These are phyloP conservation scores for Stegodyphus mimosarum DNA, from an alignment of 1,140 invertebrate species.

Conservation along the genomic window DNA sequence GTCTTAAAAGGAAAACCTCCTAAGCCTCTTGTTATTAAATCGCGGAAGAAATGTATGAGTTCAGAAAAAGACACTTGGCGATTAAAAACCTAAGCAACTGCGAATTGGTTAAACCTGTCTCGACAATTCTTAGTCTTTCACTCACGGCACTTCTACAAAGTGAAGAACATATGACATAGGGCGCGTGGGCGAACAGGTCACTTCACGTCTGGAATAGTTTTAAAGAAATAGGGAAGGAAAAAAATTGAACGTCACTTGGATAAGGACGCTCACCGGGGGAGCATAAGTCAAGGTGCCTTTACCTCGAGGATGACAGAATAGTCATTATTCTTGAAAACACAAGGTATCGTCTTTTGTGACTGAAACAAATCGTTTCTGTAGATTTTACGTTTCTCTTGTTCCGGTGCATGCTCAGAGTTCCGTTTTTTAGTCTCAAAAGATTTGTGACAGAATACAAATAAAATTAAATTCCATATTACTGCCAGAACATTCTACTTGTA, in stretches of 20 bases:
- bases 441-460: background rate
- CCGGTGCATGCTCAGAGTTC: background rate
- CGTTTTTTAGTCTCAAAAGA: background rate
- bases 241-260: slow-evolving; percentile 23
- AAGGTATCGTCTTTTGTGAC: slow-evolving; percentile 37
- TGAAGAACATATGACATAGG: slow-evolving; percentile 35
- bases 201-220: slow-evolving; percentile 32
- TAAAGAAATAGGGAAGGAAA: background rate
- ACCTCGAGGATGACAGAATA: slow-evolving; percentile 36
- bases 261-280: slow-evolving; percentile 39
- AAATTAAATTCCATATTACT: background rate
- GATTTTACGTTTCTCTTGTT: background rate
- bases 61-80: background rate
- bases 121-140: slow-evolving; percentile 25
- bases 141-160: slow-evolving; percentile 2
- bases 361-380: slow-evolving; percentile 35
- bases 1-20: too few species aligned
- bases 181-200: slow-evolving; percentile 56
- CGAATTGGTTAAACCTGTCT: slow-evolving; percentile 28
- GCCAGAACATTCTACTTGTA: background rate
- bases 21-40: background rate
- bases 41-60: background rate
- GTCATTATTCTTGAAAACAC: slow-evolving; percentile 44
- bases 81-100: background rate
- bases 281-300: slow-evolving; percentile 44